Base-by-base conservation (phyloP, 2,113 vertebrate genomes). In the Melanerpes formicivorus region DNA sequence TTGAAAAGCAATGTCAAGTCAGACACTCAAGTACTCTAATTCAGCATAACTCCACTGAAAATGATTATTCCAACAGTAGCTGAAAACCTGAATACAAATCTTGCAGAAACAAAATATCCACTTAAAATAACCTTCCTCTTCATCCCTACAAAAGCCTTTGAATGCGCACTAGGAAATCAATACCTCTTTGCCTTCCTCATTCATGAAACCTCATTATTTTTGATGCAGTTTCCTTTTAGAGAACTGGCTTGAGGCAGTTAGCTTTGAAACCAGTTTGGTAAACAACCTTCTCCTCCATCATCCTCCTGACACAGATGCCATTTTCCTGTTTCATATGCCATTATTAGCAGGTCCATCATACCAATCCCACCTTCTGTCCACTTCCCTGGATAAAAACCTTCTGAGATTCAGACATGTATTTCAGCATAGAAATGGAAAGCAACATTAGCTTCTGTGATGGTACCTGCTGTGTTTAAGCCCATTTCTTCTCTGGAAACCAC, bases 321-420 rank as follows among this genome's bases (percentile, higher is more conserved):
- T 74, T 65, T 73, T 44, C 63, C 59, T 58, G 18, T 63, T 91
- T 77, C 59, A 27, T 9, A 8, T 0, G 2, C 13, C 15, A 3
- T 14, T 4, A 2, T 5, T 25, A 73, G 34, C 34, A 62, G 26
- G n/a, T 21, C 2, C 26, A 27, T 18, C 1, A 3, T 7, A 3
- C 10, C 48, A 50, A 9, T 37, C 29, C 21, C 21, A 56, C 40
- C 40, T 40, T 46, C 18, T 37, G 3, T 30, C 27, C 32, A 22
- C 13, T 76, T 50, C 10, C 21, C 32, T 52, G 22, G 32, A 59
- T 23, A 64, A 25, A 76, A 70, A 59, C 8, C 4, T 85, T 55
- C 32, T 42, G 62, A 67, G n/a, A 25, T 52, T 60, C 58, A 56
- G 14, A 4, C n/a, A 14, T 1, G 4, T 30, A 17, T 74, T 66